These are phyloP conservation scores for Semicossyphus pulcher DNA, from an alignment of 2,113 vertebrate species.

Conservation along the genomic window DNA sequence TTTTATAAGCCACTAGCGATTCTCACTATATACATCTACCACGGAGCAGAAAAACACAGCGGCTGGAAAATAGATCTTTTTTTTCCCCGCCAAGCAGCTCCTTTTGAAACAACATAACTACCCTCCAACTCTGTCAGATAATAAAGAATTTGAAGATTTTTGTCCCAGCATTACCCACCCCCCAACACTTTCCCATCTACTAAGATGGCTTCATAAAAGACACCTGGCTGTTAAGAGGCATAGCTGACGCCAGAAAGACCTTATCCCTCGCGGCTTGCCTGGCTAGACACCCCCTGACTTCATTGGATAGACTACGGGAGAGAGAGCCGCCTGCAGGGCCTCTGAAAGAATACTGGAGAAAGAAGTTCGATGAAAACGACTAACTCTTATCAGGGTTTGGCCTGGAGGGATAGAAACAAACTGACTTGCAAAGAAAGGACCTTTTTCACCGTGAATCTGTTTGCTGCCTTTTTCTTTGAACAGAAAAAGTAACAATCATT, in stretches of 20 bases:
- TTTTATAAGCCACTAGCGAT: constrained; percentile 45
- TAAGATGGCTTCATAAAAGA: constrained; percentile 63
- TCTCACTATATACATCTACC: constrained; percentile 40
- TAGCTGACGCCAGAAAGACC: constrained; percentile 48
- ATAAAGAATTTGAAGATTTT: constrained; percentile 38
- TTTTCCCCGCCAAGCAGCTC: constrained; percentile 28
- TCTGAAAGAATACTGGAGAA: constrained; percentile 53
- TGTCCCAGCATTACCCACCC: constrained; percentile 33
- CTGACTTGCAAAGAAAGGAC: constrained; percentile 62
- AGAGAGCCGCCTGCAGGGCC: constrained; percentile 51
- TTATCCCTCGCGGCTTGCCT: constrained; percentile 36
- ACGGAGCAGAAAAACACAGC: constrained; percentile 42
- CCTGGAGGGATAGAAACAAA: constrained; percentile 62
- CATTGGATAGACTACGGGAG: constrained; percentile 59
- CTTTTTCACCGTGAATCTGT: constrained; percentile 51
- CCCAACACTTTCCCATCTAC: constrained; percentile 28
- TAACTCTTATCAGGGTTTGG: constrained; percentile 65
- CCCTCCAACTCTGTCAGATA: constrained; percentile 35
- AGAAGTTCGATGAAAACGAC: constrained; percentile 50
- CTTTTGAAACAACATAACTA: constrained; percentile 31
- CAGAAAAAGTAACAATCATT: constrained; percentile 22
- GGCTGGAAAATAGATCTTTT: constrained; percentile 45
- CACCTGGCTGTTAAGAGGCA: constrained; percentile 59
- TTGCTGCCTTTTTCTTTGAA: constrained; percentile 14
- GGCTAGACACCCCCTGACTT: constrained; percentile 54